A percentile compares a stretch with the other conserved stretches of the same genome.
Evolutionary conservation across 2,113 vertebrate species (phyloP).

Genomic region (Proteles cristata): DNA sequence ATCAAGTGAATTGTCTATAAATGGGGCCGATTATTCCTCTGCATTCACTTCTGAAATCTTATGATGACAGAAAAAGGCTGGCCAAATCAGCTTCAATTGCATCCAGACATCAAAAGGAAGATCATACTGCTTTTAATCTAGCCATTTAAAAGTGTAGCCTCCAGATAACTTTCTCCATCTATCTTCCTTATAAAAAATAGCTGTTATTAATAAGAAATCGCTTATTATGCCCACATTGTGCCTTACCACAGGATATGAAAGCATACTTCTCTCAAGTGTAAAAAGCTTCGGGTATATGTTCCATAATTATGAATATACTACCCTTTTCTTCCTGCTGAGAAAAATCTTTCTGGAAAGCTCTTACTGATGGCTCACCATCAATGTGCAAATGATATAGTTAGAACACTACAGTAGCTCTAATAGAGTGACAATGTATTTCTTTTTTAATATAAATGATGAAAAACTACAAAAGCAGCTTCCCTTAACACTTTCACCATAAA

Average conservation of each 20-base stretch:
- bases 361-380: constrained; percentile 80
- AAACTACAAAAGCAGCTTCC: constrained; percentile 79
- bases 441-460: constrained; percentile 80
- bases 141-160: constrained; percentile 33
- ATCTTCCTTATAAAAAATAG: constrained; percentile 57
- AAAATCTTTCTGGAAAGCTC: constrained; percentile 72
- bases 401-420: constrained; percentile 81
- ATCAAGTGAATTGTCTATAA: constrained; percentile 12
- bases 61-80: constrained; percentile 30
- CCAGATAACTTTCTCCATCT: neutral
- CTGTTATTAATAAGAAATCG: constrained; percentile 60
- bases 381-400: constrained; percentile 84
- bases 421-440: constrained; percentile 81
- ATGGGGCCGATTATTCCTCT: neutral
- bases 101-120: constrained; percentile 34
- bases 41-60: constrained; percentile 49
- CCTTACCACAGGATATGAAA: constrained; percentile 37
- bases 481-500: constrained; percentile 81
- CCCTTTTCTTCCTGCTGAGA: constrained; percentile 74
- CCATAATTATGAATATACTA: constrained; percentile 47
- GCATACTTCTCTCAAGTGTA: neutral
- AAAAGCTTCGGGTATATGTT: constrained; percentile 8
- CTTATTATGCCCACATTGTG: constrained; percentile 45
- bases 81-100: constrained; percentile 41
- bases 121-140: constrained; percentile 61